Evolutionary conservation across 1,140 invertebrate species (phyloP).

Genomic region (Macrosteles quadrilineatus): DNA sequence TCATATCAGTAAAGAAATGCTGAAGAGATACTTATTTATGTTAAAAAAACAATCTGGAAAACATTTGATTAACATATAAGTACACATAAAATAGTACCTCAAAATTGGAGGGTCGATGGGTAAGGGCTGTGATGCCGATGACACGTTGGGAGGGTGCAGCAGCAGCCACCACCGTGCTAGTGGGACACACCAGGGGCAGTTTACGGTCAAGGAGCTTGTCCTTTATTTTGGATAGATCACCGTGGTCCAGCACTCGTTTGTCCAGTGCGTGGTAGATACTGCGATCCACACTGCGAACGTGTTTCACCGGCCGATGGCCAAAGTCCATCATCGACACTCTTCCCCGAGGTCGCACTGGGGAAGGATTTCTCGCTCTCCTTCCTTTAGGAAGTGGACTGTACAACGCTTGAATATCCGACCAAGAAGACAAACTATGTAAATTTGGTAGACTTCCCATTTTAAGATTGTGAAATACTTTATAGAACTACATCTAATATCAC

Average conservation of each 20-base stretch:
- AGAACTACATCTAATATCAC: too few species aligned
- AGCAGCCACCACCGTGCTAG: too few species aligned
- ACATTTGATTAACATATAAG: too few species aligned
- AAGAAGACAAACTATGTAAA: neutral
- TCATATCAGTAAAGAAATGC: too few species aligned
- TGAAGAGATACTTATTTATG: too few species aligned
- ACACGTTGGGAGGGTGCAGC: too few species aligned
- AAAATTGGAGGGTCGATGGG: too few species aligned
- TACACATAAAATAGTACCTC: too few species aligned
- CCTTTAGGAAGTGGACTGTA: slow-evolving; percentile 8
- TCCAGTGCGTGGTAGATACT: slow-evolving; percentile 8
- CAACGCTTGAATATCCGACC: neutral
- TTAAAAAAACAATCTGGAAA: too few species aligned
- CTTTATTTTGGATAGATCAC: neutral
- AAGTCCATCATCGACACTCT: neutral
- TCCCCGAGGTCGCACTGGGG: neutral
- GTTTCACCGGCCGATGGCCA: neutral
- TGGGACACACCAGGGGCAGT: neutral
- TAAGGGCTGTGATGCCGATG: too few species aligned
- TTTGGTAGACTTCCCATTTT: neutral
- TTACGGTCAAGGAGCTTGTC: neutral
- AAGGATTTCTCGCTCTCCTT: neutral
- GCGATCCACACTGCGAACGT: neutral
- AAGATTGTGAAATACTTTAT: neutral
- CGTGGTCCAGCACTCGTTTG: neutral